These are phyloP conservation scores for Drosophila anomelani DNA, from an alignment of 2,888 invertebrate species.

Conservation along the genomic window DNA sequence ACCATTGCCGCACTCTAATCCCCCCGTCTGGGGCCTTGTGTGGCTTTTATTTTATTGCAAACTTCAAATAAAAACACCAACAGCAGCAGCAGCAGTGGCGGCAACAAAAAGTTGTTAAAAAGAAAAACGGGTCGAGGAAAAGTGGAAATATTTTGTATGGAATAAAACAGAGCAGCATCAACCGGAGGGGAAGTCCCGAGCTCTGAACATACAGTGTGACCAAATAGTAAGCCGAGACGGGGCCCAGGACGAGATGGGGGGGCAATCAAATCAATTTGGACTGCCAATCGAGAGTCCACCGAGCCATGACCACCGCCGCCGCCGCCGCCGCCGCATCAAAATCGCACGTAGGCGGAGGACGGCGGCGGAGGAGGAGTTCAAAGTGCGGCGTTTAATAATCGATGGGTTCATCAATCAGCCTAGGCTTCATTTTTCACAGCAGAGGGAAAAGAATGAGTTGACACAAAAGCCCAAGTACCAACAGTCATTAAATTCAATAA, in stretches of 20 bases:
- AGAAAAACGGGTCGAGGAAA: constrained; percentile 17
- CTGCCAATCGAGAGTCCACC: constrained; percentile 28
- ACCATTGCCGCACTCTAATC: constrained; percentile 22
- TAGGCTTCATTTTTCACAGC: constrained; percentile 31
- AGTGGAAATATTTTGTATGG: constrained; percentile 31
- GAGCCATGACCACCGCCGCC: constrained; percentile 24
- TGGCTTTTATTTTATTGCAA: constrained; percentile 77
- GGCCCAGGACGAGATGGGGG: neutral
- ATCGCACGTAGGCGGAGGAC: neutral
- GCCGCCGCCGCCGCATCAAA: constrained; percentile 24
- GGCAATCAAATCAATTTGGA: constrained; percentile 39
- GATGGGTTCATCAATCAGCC: constrained; percentile 36
- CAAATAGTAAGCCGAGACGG: constrained; percentile 15
- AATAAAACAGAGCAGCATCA: constrained; percentile 45
- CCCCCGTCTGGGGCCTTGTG: constrained; percentile 49
- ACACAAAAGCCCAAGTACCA: constrained; percentile 14
- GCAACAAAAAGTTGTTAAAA: constrained; percentile 38
- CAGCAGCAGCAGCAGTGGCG: constrained; percentile 19
- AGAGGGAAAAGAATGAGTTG: constrained; percentile 24
- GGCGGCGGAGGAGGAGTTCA: neutral
- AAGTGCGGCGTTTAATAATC: constrained; percentile 31
- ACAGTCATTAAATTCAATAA: constrained; percentile 30
- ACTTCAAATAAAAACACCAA: constrained; percentile 64
- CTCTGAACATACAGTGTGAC: neutral
- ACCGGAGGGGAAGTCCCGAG: neutral